Evolutionary conservation across 2,797 vertebrate genomes (phyloP).

Genomic region (Cygnus olor): DNA sequence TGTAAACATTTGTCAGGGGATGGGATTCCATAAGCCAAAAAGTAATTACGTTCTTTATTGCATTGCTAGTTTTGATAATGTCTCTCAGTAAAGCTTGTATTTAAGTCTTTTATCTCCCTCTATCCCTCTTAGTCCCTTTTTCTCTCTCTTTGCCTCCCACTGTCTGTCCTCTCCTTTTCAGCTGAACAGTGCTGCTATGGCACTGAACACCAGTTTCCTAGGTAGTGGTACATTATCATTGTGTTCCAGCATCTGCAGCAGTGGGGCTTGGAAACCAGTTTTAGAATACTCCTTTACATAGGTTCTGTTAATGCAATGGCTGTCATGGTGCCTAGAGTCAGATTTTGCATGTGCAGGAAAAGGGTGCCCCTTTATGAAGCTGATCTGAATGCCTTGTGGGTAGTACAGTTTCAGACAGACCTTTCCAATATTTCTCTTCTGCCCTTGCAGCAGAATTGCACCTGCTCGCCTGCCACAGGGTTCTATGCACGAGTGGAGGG

Average conservation of each 20-base stretch:
- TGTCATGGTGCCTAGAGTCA: background rate
- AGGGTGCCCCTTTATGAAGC: background rate
- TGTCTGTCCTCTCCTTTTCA: background rate
- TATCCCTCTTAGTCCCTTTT: background rate
- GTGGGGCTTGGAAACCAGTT: background rate
- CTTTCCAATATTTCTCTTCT: background rate
- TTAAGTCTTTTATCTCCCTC: background rate
- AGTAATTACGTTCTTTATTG: background rate
- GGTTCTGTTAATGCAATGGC: background rate
- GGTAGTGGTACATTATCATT: accelerated
- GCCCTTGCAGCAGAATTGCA: background rate
- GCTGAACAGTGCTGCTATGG: background rate
- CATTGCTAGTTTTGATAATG: background rate
- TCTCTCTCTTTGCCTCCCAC: background rate
- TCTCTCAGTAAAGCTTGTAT: background rate
- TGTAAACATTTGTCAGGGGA: background rate
- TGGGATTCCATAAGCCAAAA: background rate
- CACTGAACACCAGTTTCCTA: background rate
- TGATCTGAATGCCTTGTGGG: background rate
- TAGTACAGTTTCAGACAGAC: background rate
- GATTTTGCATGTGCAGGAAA: background rate
- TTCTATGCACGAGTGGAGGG: background rate
- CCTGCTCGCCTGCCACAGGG: background rate
- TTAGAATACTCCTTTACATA: background rate
- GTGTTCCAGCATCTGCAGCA: background rate